phyloP scores from a whole-genome alignment of 2,113 vertebrate species.

The Clarias batrachus region DNA sequence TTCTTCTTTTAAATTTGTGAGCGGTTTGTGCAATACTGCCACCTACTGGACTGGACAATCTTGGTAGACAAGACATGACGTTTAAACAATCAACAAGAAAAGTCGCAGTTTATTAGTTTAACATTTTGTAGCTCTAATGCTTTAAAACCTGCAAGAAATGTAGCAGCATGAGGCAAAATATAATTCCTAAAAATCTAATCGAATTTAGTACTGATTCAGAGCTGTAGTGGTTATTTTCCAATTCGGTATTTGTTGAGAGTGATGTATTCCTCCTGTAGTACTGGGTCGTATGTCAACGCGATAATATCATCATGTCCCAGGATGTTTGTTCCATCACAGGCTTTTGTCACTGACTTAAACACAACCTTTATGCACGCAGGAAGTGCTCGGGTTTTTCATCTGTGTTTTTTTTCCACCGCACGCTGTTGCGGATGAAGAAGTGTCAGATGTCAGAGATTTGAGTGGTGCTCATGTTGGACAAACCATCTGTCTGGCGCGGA shows the following conservation, averaged over 20 bases:
- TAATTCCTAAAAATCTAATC: too few relatives aligned
- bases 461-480: neutral
- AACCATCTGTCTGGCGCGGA: conserved; percentile 36
- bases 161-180: too few relatives aligned
- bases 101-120: too few relatives aligned
- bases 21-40: too few relatives aligned
- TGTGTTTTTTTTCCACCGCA: neutral
- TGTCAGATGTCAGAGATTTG: conserved; percentile 6
- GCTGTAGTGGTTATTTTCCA: neutral
- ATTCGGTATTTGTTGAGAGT: neutral
- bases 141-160: too few relatives aligned
- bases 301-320: neutral
- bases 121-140: too few relatives aligned
- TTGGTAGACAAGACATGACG: too few relatives aligned
- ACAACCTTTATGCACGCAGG: neutral
- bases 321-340: neutral
- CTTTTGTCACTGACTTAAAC: neutral
- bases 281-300: neutral
- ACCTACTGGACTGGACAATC: too few relatives aligned
- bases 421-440: conserved; percentile 12
- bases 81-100: too few relatives aligned
- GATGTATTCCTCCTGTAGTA: neutral
- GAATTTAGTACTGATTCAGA: too few relatives aligned
- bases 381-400: neutral
- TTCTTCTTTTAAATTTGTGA: too few relatives aligned